Conservation (phyloP, 2,888 invertebrate species). For the Hydrotaea cyrtoneurina region DNA sequence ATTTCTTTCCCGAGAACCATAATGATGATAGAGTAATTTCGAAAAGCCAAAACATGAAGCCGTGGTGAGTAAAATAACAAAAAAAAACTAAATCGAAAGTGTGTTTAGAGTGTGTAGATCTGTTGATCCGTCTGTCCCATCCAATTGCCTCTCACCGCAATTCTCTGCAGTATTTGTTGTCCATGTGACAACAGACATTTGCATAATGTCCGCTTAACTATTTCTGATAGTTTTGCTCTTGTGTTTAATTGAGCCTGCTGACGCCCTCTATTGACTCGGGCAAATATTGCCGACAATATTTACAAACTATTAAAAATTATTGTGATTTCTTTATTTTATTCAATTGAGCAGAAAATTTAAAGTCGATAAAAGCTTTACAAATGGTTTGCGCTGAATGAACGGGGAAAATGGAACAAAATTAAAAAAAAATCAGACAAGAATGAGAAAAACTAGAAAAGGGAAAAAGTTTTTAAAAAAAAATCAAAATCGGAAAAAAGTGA, state of each 20-base stretch:
- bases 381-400: background rate
- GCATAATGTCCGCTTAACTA: constrained; percentile 52
- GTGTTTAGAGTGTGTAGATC: background rate
- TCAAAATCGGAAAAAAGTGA: too few species aligned
- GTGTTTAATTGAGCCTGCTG: too few species aligned
- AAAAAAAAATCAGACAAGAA: too few species aligned
- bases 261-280: background rate
- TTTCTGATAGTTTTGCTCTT: background rate
- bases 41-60: constrained; percentile 9
- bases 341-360: constrained; percentile 47
- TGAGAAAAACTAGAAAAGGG: too few species aligned
- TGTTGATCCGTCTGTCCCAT: background rate
- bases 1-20: background rate
- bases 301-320: background rate
- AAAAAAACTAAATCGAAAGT: background rate
- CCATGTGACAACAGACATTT: constrained; percentile 35
- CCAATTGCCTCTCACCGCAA: background rate
- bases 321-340: constrained; percentile 26
- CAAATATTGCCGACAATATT: background rate
- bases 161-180: background rate
- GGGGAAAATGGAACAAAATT: background rate
- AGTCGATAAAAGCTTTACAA: background rate
- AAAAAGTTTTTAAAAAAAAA: too few species aligned
- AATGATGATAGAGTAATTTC: background rate
- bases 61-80: too few species aligned